Evolutionary conservation across 2,113 vertebrate genomes (phyloP).

Genomic region (Phalacrocorax aristotelis): DNA sequence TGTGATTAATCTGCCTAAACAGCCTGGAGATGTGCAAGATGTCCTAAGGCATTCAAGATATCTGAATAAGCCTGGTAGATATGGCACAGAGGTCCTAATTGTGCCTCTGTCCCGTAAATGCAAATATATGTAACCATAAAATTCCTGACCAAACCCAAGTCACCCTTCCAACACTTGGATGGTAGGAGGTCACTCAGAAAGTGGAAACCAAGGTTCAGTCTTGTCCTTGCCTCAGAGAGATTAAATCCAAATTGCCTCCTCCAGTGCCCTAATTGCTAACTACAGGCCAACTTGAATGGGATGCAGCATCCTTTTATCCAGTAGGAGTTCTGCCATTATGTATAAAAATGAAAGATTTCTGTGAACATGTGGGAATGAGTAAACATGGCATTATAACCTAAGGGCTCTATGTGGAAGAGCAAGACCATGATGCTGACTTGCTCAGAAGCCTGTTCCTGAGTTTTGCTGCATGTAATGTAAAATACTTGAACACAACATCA

Average conservation of each 20-base stretch:
- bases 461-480: not conserved
- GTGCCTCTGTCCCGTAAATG: not conserved
- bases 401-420: conserved; percentile 37
- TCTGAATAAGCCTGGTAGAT: not conserved
- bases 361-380: not conserved
- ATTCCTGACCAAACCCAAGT: not conserved
- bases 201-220: not conserved
- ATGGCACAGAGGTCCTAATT: not conserved
- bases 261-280: not conserved
- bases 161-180: not conserved
- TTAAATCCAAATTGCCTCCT: not conserved
- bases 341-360: conserved; percentile 27
- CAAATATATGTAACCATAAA: not conserved
- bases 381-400: conserved; percentile 40
- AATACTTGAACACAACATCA: not conserved
- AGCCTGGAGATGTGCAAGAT: not conserved
- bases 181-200: not conserved
- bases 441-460: not conserved
- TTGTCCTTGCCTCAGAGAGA: not conserved
- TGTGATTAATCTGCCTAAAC: not conserved
- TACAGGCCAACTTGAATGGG: not conserved
- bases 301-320: not conserved
- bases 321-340: conserved; percentile 7
- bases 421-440: not conserved
- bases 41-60: not conserved